Conservation (phyloP, 2,888 invertebrate genomes). For the Toxonevra muliebris region DNA sequence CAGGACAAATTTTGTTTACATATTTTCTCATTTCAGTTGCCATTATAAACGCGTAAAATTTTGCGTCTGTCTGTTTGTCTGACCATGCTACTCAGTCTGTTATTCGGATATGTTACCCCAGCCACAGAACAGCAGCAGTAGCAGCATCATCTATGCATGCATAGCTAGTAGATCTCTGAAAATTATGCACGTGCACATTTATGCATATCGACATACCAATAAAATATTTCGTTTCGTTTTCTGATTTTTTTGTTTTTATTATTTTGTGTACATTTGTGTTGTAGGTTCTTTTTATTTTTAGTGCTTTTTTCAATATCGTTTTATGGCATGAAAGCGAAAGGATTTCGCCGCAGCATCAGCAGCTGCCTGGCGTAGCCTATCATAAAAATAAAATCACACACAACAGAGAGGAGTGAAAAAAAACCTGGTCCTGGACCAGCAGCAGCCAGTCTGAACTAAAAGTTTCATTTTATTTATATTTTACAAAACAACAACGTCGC, state of each 20-base stretch:
- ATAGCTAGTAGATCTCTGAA: background rate
- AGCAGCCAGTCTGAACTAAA: background rate
- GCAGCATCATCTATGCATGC: conserved; percentile 11
- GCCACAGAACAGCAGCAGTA: background rate
- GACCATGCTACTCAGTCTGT: background rate
- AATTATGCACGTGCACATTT: background rate
- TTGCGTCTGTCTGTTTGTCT: conserved; percentile 7
- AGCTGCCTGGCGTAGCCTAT: conserved; percentile 1
- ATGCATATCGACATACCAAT: conserved; percentile 13
- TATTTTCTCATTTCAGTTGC: background rate
- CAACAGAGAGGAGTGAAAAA: background rate
- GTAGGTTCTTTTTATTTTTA: conserved; percentile 8
- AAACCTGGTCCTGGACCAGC: background rate
- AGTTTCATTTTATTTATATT: background rate
- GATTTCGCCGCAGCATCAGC: conserved; percentile 48
- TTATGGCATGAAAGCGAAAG: conserved; percentile 65
- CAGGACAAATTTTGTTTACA: too few species aligned
- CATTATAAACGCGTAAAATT: conserved; percentile 5
- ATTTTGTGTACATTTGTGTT: background rate
- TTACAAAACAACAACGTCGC: background rate
- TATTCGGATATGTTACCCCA: background rate
- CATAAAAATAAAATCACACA: conserved; percentile 15
- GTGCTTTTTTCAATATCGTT: conserved; percentile 37
- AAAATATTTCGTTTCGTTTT: conserved; percentile 2
- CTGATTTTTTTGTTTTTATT: background rate